Base-by-base conservation (phyloP, 23 tunicate genomes). In the Oikopleura dioica region DNA sequence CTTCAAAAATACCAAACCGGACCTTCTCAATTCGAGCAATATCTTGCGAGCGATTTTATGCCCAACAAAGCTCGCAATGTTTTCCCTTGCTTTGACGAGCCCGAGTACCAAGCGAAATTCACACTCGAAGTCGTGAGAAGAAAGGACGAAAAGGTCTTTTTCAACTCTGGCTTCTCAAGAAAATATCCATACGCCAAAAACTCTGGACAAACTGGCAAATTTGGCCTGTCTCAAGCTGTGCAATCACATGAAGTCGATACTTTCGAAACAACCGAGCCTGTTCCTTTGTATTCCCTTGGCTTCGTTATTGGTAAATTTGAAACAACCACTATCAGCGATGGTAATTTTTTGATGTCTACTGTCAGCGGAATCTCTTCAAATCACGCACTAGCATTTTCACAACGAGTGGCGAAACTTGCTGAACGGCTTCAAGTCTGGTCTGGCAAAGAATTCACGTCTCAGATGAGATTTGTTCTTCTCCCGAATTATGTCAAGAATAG, bases 71-170 rank as follows among this genome's bases (percentile, higher is more conserved):
- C 55, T 9, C 55, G 55, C 21, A 21, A 21, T 44, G 55, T 44
- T 44, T 44, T 44, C 55, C 55, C 55, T 44, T 44, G 55, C 55
- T 44, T 44, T 44, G 55, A 44, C 55, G 55, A 44, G 55, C 55
- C 55, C 9, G 21, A 44, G 9, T 44, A 44, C 55, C 55, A 9
- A 44, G 55, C 55, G 9, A 9, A 9, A 44, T 44, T 44, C 21
- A 44, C 55, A 9, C 21, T 44, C 21, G 55, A 44, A 44, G 21
- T 44, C 21, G 55, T 44, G 55, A 44, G 55, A 44, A 9, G 16
- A 9, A 44, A 44, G 9, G 55, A 21, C 55, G 21, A 9, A 21
- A 44, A 44, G 55, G 21, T 21, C 55, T 44, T 44, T 44, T 44
- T 44, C 55, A 44, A 44, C 55, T 44, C 55, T 9, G 21, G 21